phyloP scores from a whole-genome alignment of 2,113 vertebrate species.

The Raphicerus campestris region DNA sequence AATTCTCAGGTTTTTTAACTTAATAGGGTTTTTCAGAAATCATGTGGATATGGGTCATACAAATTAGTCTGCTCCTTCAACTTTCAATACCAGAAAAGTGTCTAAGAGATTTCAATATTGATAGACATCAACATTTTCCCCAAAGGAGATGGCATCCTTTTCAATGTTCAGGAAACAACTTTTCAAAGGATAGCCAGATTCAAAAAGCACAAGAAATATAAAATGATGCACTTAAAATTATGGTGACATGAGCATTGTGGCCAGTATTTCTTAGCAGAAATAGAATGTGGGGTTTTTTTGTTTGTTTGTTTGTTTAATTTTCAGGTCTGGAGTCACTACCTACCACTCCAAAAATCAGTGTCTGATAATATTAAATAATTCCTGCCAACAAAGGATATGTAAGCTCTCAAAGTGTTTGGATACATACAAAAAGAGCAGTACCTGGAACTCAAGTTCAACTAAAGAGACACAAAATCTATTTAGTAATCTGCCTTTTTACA shows the following conservation, averaged over 20 bases:
- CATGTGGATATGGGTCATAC: constrained; percentile 23
- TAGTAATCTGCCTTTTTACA: background rate
- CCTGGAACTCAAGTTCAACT: background rate
- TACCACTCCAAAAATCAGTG: background rate
- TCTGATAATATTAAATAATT: constrained; percentile 18
- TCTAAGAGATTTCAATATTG: constrained; percentile 54
- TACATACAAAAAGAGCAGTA: background rate
- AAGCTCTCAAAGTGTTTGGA: background rate
- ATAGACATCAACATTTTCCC: constrained; percentile 47
- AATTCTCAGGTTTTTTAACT: constrained; percentile 44
- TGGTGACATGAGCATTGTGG: background rate
- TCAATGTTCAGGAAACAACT: constrained; percentile 45
- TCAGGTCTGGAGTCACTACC: background rate
- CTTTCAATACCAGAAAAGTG: constrained; percentile 40
- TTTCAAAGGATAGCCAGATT: constrained; percentile 13
- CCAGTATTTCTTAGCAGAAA: constrained; percentile 19
- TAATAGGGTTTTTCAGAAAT: constrained; percentile 60
- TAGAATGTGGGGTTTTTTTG: background rate
- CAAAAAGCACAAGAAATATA: constrained; percentile 12
- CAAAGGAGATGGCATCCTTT: constrained; percentile 55
- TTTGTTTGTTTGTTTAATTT: background rate
- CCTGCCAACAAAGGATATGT: background rate
- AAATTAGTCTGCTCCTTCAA: constrained; percentile 26
- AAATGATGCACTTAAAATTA: background rate
- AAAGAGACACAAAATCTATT: background rate